phyloP scores from a whole-genome alignment of 1,140 invertebrate genomes.

The Drosophila setifemur region DNA sequence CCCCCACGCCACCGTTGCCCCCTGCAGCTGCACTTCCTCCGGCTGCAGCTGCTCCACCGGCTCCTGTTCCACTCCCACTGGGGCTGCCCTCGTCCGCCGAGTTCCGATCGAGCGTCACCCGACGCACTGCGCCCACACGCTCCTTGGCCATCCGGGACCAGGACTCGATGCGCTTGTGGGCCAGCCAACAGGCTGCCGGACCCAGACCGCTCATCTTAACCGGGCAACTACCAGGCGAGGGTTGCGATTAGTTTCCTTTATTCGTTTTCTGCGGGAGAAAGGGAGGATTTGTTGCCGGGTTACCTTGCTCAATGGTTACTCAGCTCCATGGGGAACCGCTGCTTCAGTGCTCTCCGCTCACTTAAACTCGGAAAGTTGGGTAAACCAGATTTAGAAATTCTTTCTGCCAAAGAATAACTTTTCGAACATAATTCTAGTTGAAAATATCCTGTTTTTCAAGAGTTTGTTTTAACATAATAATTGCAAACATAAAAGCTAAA shows the following conservation, averaged over 20 bases:
- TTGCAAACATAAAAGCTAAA: too few relatives aligned
- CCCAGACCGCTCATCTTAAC: slow-evolving; percentile 86
- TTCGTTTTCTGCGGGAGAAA: not conserved
- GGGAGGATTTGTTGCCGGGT: slow-evolving; percentile 14
- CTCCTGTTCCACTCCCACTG: slow-evolving; percentile 28
- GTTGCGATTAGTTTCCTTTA: slow-evolving; percentile 6
- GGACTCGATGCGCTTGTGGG: slow-evolving; percentile 88
- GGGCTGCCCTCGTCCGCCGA: slow-evolving; percentile 82
- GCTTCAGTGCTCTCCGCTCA: slow-evolving; percentile 12
- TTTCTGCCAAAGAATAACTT: too few relatives aligned
- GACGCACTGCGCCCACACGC: slow-evolving; percentile 85
- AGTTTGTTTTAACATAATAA: too few relatives aligned
- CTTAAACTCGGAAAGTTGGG: slow-evolving; percentile 1
- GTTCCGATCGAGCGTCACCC: slow-evolving; percentile 84
- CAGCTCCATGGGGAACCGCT: not conserved
- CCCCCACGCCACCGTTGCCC: slow-evolving; percentile 25
- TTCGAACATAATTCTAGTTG: too few relatives aligned
- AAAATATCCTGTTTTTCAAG: too few relatives aligned
- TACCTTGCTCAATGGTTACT: slow-evolving; percentile 3
- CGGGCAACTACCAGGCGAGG: not conserved
- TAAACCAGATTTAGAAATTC: too few relatives aligned
- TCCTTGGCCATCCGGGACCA: slow-evolving; percentile 88
- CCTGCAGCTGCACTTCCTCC: slow-evolving; percentile 74
- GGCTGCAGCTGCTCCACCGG: not conserved
- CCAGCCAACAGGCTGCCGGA: slow-evolving; percentile 87